Percentiles rank a stretch among this genome's conserved stretches.
phyloP scores from a whole-genome alignment of 2,888 invertebrate species.

The Chrysina gloriosa region DNA sequence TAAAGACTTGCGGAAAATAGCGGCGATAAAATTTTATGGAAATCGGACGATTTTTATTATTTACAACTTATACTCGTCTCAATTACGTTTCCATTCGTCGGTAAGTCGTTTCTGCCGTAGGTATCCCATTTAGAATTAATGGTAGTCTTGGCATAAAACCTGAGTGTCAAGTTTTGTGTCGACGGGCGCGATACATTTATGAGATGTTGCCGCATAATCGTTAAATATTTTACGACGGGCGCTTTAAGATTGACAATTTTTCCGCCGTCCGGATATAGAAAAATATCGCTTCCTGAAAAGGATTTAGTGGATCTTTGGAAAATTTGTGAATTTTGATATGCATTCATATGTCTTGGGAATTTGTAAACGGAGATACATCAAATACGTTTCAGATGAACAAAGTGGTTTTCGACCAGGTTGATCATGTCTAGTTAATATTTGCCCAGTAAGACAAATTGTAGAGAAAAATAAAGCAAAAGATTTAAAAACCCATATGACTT shows the following conservation, averaged over 20 bases:
- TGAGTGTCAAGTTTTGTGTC: slow-evolving; percentile 49
- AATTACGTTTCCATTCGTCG: slow-evolving; percentile 33
- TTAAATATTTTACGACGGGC: slow-evolving; percentile 49
- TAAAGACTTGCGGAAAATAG: slow-evolving; percentile 19
- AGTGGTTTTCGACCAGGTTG: too few relatives aligned
- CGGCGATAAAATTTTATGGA: slow-evolving; percentile 35
- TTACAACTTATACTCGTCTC: slow-evolving; percentile 24
- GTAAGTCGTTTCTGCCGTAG: slow-evolving; percentile 24
- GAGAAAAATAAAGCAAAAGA: too few relatives aligned
- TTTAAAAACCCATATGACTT: too few relatives aligned
- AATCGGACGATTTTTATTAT: slow-evolving; percentile 33
- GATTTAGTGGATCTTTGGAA: neutral
- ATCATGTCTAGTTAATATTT: too few relatives aligned
- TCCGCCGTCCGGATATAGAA: slow-evolving; percentile 31
- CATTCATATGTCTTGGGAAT: too few relatives aligned
- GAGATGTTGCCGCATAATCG: slow-evolving; percentile 50
- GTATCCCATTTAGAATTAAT: slow-evolving; percentile 43
- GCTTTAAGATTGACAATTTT: slow-evolving; percentile 50
- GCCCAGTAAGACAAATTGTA: too few relatives aligned
- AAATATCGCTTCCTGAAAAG: neutral
- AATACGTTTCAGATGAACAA: too few relatives aligned
- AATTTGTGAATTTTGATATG: neutral
- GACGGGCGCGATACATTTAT: slow-evolving; percentile 45
- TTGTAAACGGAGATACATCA: too few relatives aligned
- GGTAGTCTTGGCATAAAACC: slow-evolving; percentile 44